phyloP scores from a whole-genome alignment of 2,797 vertebrate genomes.

The Oreonectes daqikongensis region DNA sequence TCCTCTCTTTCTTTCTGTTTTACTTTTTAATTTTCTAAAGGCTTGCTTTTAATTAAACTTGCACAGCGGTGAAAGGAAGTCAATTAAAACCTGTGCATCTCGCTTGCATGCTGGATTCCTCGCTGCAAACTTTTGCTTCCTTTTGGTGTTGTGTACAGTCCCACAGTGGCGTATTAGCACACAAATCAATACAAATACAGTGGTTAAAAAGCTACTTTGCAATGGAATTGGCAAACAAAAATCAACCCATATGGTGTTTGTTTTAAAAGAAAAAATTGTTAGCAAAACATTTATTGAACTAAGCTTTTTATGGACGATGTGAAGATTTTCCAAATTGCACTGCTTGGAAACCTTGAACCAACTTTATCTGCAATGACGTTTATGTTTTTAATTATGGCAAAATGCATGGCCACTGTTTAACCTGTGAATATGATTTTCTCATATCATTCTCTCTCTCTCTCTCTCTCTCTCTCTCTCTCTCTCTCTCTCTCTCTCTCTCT shows the following conservation, averaged over 20 bases:
- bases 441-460: background rate
- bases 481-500: background rate
- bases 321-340: too few relatives aligned
- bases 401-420: too few relatives aligned
- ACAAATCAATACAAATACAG: background rate
- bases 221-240: too few relatives aligned
- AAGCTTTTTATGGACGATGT: too few relatives aligned
- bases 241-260: too few relatives aligned
- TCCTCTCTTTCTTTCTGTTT: constrained; percentile 63
- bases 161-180: background rate
- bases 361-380: too few relatives aligned
- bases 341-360: too few relatives aligned
- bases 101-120: constrained; percentile 29
- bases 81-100: constrained; percentile 66
- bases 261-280: too few relatives aligned
- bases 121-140: constrained; percentile 1
- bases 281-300: too few relatives aligned
- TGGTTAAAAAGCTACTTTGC: background rate
- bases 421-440: too few relatives aligned
- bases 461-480: background rate
- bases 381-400: too few relatives aligned
- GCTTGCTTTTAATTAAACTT: constrained; percentile 80
- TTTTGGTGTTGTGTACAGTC: constrained; percentile 3
- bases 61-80: constrained; percentile 68
- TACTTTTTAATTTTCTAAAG: constrained; percentile 76